Conservation (phyloP, 2,888 invertebrate species). For the Euplagia quadripunctaria region DNA sequence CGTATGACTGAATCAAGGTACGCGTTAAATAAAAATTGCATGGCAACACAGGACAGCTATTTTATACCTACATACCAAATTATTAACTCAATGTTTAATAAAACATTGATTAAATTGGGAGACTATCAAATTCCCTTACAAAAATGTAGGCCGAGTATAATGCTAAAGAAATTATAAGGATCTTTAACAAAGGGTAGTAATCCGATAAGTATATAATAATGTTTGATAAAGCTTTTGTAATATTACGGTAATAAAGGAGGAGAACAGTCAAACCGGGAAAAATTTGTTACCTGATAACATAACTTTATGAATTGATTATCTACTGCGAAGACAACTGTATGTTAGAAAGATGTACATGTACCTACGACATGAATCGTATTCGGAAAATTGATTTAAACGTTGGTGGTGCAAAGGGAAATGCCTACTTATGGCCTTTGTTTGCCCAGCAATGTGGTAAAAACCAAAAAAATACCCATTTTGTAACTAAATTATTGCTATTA, state of each 20-base stretch:
- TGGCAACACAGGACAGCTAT: too few relatives aligned
- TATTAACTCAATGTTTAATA: too few relatives aligned
- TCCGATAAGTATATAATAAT: neutral
- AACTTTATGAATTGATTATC: slow-evolving; percentile 1
- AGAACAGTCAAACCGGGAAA: neutral
- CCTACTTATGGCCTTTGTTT: too few relatives aligned
- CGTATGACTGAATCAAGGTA: too few relatives aligned
- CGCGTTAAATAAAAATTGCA: too few relatives aligned
- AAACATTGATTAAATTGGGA: too few relatives aligned
- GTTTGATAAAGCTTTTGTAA: neutral
- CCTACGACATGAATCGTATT: neutral
- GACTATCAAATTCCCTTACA: neutral
- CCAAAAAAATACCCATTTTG: too few relatives aligned
- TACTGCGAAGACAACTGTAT: neutral
- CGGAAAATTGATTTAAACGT: neutral
- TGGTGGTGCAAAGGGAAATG: neutral
- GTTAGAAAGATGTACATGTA: neutral
- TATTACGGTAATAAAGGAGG: neutral
- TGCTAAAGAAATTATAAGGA: slow-evolving; percentile 4
- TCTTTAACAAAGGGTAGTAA: neutral
- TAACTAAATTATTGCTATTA: too few relatives aligned
- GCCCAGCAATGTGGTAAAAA: too few relatives aligned
- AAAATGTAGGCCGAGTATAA: neutral
- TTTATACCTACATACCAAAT: too few relatives aligned
- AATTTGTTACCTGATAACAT: slow-evolving; percentile 7